Evolutionary conservation across 2,888 invertebrate genomes (phyloP).

Genomic region (Calameuta idolon): DNA sequence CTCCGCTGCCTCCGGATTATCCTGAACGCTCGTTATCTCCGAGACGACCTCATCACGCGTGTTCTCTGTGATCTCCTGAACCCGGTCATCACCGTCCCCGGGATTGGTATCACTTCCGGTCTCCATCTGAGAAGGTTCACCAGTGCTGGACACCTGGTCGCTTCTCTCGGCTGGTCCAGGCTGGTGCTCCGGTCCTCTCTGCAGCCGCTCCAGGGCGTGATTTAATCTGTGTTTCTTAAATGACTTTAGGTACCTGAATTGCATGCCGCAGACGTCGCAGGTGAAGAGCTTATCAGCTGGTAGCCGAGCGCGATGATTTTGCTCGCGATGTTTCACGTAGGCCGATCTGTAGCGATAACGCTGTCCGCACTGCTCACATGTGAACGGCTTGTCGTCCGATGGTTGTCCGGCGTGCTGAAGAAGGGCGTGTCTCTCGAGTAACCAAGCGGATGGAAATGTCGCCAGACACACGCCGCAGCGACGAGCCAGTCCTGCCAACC

Average conservation of each 20-base stretch:
- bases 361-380: conserved; percentile 92
- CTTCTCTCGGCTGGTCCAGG: conserved; percentile 65
- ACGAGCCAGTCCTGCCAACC: conserved; percentile 64
- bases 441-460: conserved; percentile 88
- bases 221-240: conserved; percentile 91
- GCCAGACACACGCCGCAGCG: conserved; percentile 88
- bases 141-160: conserved; percentile 80
- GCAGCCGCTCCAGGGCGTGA: conserved; percentile 85
- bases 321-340: conserved; percentile 86
- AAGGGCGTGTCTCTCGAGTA: conserved; percentile 86
- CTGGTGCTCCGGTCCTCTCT: conserved; percentile 69
- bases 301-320: conserved; percentile 87
- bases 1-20: conserved; percentile 41
- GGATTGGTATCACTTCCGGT: conserved; percentile 71
- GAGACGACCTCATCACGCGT: conserved; percentile 61
- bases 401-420: conserved; percentile 81
- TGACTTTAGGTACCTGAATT: conserved; percentile 88
- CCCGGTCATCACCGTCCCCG: conserved; percentile 64
- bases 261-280: conserved; percentile 93
- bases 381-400: conserved; percentile 88
- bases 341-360: conserved; percentile 90
- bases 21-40: conserved; percentile 51
- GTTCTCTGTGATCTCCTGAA: conserved; percentile 36
- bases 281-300: conserved; percentile 92
- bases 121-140: conserved; percentile 73